Base-by-base conservation (phyloP, 2,888 invertebrate species). In the Celastrina argiolus region DNA sequence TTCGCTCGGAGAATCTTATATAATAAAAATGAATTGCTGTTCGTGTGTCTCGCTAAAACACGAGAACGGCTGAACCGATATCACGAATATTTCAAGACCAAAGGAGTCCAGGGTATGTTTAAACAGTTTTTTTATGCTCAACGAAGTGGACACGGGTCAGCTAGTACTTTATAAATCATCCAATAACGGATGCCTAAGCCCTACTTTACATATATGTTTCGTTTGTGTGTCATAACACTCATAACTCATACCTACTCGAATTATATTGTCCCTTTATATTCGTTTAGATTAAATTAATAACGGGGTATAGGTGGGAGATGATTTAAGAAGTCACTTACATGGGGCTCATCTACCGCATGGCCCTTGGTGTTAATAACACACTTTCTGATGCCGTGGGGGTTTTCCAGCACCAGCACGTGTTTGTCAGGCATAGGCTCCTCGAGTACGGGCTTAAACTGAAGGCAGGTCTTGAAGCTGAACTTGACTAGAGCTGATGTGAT, bases 391-490 rank as follows among this genome's bases (percentile, higher is more conserved):
- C 87, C 90, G 0, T 70, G 71, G 0, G 85, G 85, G 67, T 90
- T 90, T 36, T 82, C 74, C 8, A 90, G 80, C 0, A 81, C 72
- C 74, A 90, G 61, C 0, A 85, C 84, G 10, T 87, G 88, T 0
- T 81, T 74, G 0, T 69, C 39, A 0, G 61, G 71, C 0, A 16
- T 6, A 0, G 88, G 88, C 0, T 74, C 65, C 0, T 72, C 73
- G 76, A 87, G 75, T 0, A 82, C 81, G 0, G 90, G 90, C 0
- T 70, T 71, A 71, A 91, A 89, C 68, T 88, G 85, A 0, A 91
- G 36, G 39, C 90, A 91, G 0, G 87, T 85, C 67, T 82, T 82
- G 66, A 79, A 83, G 0, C 82, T 76, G 65, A 90, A 82, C 56
- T 72, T 68, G 0, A 84, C 75, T 0, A 90, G 71, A 0, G 84